phyloP scores from a whole-genome alignment of 2,113 vertebrate genomes.

The Seriola dumerili region DNA sequence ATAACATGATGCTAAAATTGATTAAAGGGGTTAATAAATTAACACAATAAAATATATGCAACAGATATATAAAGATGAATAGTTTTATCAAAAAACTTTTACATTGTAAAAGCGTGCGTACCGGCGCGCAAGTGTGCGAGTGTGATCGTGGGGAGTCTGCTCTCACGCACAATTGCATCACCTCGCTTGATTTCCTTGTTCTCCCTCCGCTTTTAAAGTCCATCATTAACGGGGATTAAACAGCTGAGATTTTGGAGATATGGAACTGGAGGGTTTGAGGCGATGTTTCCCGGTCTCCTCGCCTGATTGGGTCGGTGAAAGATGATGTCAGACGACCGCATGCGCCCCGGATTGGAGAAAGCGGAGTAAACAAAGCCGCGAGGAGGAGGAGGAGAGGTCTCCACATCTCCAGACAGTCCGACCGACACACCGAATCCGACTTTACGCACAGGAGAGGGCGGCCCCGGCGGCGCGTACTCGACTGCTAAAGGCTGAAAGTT shows the following conservation, averaged over 20 bases:
- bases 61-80: not conserved
- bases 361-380: constrained; percentile 84
- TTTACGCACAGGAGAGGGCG: constrained; percentile 78
- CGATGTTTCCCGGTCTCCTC: constrained; percentile 56
- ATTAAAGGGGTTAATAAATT: not conserved
- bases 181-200: constrained; percentile 67
- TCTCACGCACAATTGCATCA: constrained; percentile 59
- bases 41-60: not conserved
- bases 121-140: not conserved
- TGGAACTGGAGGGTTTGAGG: constrained; percentile 58
- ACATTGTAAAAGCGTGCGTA: not conserved
- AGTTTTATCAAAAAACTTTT: not conserved
- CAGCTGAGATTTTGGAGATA: constrained; percentile 75
- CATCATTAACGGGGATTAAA: constrained; percentile 79
- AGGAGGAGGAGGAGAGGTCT: constrained; percentile 82
- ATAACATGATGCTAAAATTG: not conserved
- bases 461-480: constrained; percentile 67
- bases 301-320: constrained; percentile 76
- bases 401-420: constrained; percentile 85
- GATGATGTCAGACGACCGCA: constrained; percentile 82
- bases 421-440: constrained; percentile 72
- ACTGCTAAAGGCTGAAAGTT: constrained; percentile 70
- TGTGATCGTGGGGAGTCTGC: constrained; percentile 27
- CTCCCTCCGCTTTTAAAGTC: constrained; percentile 73
- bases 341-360: constrained; percentile 81